Conservation (phyloP, 2,113 vertebrate genomes). For the Seriola rivoliana region DNA sequence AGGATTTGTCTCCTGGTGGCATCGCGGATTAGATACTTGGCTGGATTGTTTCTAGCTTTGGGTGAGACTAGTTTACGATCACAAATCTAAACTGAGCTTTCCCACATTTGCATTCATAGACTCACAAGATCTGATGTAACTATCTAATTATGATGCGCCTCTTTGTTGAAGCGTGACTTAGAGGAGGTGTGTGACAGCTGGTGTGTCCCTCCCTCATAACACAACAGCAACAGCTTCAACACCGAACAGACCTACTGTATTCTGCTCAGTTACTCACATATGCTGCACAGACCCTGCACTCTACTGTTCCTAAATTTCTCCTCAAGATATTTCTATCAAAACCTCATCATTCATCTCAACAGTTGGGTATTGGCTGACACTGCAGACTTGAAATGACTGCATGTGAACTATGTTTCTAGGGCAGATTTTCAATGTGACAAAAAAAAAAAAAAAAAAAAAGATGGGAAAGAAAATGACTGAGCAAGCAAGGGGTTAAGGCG, state of each 20-base stretch:
- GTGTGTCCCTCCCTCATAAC: constrained; percentile 41
- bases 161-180: constrained; percentile 57
- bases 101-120: constrained; percentile 40
- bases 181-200: constrained; percentile 67
- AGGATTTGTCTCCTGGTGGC: constrained; percentile 59
- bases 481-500: constrained; percentile 48
- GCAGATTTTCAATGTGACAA: constrained; percentile 19
- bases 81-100: constrained; percentile 50
- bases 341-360: neutral
- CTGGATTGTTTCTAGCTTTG: constrained; percentile 38
- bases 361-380: constrained; percentile 17
- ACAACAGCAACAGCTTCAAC: constrained; percentile 23
- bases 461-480: neutral
- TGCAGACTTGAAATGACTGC: constrained; percentile 26
- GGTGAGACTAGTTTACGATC: constrained; percentile 39
- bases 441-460: neutral
- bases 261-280: constrained; percentile 44
- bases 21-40: constrained; percentile 54
- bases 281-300: constrained; percentile 28
- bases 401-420: constrained; percentile 34
- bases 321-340: constrained; percentile 42
- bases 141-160: constrained; percentile 50
- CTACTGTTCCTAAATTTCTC: neutral
- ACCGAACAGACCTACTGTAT: constrained; percentile 19
- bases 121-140: constrained; percentile 53